Conservation (phyloP, 35 echinoderm and acorn worm genomes). For the Lytechinus variegatus region DNA sequence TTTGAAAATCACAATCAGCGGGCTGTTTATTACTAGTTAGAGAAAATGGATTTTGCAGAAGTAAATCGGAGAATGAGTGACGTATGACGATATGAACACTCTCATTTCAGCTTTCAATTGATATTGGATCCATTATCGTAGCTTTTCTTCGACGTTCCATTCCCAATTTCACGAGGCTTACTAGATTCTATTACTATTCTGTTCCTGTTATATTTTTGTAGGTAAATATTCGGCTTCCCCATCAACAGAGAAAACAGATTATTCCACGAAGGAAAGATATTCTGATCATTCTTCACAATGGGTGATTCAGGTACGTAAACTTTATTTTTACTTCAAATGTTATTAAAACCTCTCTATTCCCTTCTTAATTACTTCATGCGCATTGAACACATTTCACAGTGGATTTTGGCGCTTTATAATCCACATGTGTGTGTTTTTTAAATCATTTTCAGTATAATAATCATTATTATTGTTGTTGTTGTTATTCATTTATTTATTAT, state of each 20-base stretch:
- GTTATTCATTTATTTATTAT: no score
- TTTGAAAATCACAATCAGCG: neutral
- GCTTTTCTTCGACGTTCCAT: neutral
- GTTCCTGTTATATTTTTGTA: neutral
- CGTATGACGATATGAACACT: neutral
- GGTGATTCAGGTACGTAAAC: neutral
- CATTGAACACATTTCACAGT: no score
- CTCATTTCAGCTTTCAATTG: neutral
- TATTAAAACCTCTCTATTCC: no score
- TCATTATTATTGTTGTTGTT: no score
- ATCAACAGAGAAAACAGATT: neutral
- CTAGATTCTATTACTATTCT: no score
- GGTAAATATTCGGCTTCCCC: neutral
- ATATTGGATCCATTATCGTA: neutral
- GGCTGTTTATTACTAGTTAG: neutral
- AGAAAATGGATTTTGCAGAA: neutral
- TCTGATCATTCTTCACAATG: neutral
- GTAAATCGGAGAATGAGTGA: neutral
- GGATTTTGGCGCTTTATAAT: no score
- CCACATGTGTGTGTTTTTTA: no score
- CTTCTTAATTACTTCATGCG: no score
- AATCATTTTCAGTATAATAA: no score
- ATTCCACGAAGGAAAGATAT: neutral
- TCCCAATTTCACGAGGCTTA: neutral
- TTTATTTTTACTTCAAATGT: neutral